Evolutionary conservation across 2,797 vertebrate genomes (phyloP), one percentile per base, ranked within the genome.

Genomic region (Melanotaenia trifasciata): DNA sequence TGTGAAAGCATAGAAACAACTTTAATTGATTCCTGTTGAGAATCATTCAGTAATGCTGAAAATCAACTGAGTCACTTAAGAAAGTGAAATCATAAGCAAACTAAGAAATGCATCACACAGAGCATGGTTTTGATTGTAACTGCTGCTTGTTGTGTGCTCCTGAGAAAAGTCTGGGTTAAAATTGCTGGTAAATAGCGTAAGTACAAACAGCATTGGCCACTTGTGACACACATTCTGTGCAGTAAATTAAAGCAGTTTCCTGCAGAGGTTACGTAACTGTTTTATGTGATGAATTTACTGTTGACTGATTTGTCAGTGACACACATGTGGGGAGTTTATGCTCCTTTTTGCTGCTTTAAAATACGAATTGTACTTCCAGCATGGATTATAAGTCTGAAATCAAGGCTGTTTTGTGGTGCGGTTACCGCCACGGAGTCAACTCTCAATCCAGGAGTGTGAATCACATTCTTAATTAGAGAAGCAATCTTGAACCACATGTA

Each of bases 381-480:
- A 47, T 61, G 64, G 54, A 47, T 75, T 78, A 67, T 51, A 60
- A 71, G 77, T 67, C 67, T 75, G 70, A 76, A 73, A 85, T 80
- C 64, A 64, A 33, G 69, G 67, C 60, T 78, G 70, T 81, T 87
- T 71, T 86, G 89, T 76, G 80, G 84, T 88, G 70, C 59, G 83
- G 77, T 90, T 82, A 75, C 79, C 74, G 54, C 58, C 36, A 69
- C 58, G 73, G 72, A 90, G 87, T 88, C 87, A 84, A 86, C 78
- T 85, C 79, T 90, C 82, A 83, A 84, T 86, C 82, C 89, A 84
- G 81, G 76, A 85, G 90, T 87, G 89, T 94, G 92, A 94, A 90
- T 94, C 93, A 92, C 88, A 56, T 78, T 84, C 73, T 86, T 91
- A 92, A 91, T 91, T 85, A 89, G 72, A 88, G 84, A 84, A 86